Conservation (phyloP, 2,113 vertebrate genomes). For the Neolamprologus falcicula region DNA sequence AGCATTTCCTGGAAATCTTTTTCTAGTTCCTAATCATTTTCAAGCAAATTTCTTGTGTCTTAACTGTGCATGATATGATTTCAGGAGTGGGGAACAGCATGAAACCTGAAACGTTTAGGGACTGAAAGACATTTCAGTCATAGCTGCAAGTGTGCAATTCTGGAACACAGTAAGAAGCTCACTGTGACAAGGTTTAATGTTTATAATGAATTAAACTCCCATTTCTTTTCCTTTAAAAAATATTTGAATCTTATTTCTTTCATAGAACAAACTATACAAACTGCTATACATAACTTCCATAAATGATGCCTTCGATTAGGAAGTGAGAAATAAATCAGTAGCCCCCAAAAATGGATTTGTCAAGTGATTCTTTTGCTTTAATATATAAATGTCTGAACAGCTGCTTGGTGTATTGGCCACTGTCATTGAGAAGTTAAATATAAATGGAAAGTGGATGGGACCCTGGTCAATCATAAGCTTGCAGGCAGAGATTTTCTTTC, state of each 20-base stretch:
- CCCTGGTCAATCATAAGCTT: not conserved
- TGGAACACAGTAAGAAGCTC: not conserved
- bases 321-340: not conserved
- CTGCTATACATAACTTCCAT: not conserved
- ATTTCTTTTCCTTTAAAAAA: conserved; percentile 13
- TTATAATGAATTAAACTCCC: not conserved
- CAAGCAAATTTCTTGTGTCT: not conserved
- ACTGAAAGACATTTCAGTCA: not conserved
- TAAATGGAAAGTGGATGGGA: not conserved
- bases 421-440: not conserved
- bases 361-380: not conserved
- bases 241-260: conserved; percentile 1
- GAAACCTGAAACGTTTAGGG: not conserved
- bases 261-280: not conserved
- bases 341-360: not conserved
- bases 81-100: not conserved
- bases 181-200: not conserved
- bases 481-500: not conserved
- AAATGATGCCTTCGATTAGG: not conserved
- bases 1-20: not conserved
- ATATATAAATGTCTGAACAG: not conserved
- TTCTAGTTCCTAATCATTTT: not conserved
- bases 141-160: not conserved
- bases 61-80: not conserved
- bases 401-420: not conserved